Evolutionary conservation across 2,888 invertebrate species (phyloP).

Genomic region (Merodon equestris): DNA sequence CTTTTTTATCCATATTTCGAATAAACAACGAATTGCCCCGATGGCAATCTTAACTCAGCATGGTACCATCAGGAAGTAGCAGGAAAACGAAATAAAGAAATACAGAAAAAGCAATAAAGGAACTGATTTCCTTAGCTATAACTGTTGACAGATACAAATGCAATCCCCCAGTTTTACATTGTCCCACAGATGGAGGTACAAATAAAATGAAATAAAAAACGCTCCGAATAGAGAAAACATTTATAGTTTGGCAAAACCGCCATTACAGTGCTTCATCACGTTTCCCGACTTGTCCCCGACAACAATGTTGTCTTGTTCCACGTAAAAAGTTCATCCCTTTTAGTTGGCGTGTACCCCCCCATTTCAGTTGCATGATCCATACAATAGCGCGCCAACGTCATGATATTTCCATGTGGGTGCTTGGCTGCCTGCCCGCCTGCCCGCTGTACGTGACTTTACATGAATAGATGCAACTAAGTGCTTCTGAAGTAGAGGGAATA

Average conservation of each 20-base stretch:
- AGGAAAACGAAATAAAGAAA: conserved; percentile 43
- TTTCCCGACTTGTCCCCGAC: conserved; percentile 25
- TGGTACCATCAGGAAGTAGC: conserved; percentile 51
- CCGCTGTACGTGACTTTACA: conserved; percentile 62
- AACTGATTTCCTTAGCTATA: conserved; percentile 30
- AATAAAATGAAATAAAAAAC: conserved; percentile 20
- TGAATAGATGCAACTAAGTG: conserved; percentile 52
- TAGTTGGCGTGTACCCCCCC: conserved; percentile 25
- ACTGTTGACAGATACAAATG: conserved; percentile 40
- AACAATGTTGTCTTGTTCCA: conserved; percentile 9
- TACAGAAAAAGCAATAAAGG: conserved; percentile 19
- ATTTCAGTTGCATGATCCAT: conserved; percentile 19
- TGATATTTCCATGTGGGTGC: conserved; percentile 59
- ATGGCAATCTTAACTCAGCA: conserved; percentile 52
- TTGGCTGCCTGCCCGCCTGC: conserved; percentile 48
- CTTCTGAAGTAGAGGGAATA: conserved; percentile 59
- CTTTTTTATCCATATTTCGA: too few relatives aligned
- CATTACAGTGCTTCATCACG: conserved; percentile 58
- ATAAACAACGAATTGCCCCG: not conserved
- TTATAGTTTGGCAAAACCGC: conserved; percentile 43
- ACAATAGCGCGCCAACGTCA: conserved; percentile 15
- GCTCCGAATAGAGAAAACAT: conserved; percentile 23
- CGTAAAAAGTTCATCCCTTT: conserved; percentile 51
- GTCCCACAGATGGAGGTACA: conserved; percentile 6
- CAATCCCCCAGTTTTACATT: conserved; percentile 22